Evolutionary conservation across 2,113 vertebrate genomes (phyloP), one percentile per base, ranked within the genome.

Genomic region (Varanus komodoensis): DNA sequence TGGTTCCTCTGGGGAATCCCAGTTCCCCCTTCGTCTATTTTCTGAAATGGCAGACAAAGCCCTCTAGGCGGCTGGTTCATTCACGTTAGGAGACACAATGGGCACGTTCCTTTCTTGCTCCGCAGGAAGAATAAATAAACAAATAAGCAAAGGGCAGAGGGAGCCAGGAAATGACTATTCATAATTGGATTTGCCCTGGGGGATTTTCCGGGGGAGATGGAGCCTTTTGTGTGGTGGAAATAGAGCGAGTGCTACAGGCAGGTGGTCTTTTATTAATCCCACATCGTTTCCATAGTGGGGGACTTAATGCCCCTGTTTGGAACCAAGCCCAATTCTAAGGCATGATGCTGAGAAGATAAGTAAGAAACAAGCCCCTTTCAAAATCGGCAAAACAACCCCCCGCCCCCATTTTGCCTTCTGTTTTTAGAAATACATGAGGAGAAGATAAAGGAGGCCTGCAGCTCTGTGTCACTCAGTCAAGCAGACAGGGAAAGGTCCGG

Each of bases 131-230:
- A 88, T 50, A 81, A 38, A 21, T 34, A 21, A 23, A 74, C 5
- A 74, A n/a, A n/a, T n/a, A 74, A 74, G 17, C 15, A 34, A 77
- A 77, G 11, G 11, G 73, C 14, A 38, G n/a, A 44, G 34, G 61
- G 48, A n/a, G 92, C 87, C 84, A 44, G n/a, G 17, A 87, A 79
- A 75, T 61, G 0, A 92, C 77, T 93, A 92, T 90, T 92, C 92
- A 87, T 92, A 93, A 91, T 71, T 0, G 3, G 54, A 89, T 92
- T 85, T 93, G 57, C 91, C 84, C 77, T 0, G 0, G 68, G 87
- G 50, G 64, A 92, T 92, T 87, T 61, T 86, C 92, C 38, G 34
- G 6, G 34, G 44, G 80, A 5, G 0, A 82, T 0, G 0, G 83
- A 81, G 34, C 74, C 68, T 52, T 50, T 91, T 91, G 69, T 89